These are phyloP conservation scores for Tenrec ecaudatus DNA, from an alignment of 2,113 vertebrate species.

Conservation along the genomic window DNA sequence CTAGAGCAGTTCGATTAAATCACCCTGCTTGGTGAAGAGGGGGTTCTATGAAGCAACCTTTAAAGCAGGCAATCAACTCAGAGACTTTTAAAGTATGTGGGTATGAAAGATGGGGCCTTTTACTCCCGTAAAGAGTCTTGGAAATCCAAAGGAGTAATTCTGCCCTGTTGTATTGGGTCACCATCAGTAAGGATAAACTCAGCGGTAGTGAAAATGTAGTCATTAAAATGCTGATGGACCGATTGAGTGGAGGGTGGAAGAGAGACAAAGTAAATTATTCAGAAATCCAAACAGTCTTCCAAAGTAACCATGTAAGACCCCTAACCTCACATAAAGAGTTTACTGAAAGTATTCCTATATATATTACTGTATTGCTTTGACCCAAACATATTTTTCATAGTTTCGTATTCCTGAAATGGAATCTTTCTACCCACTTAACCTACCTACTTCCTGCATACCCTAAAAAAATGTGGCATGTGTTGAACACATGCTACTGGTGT, in stretches of 20 bases:
- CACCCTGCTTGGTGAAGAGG: neutral
- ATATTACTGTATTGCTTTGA: neutral
- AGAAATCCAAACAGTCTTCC: neutral
- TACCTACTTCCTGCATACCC: neutral
- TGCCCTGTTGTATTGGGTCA: no score
- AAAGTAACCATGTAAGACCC: neutral
- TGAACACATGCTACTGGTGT: neutral
- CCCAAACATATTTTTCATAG: neutral
- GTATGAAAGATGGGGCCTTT: no score
- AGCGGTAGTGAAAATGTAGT: neutral
- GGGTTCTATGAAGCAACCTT: neutral
- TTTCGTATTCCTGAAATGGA: conserved; percentile 7
- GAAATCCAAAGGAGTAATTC: no score
- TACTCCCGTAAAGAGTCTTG: no score
- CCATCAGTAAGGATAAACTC: no score
- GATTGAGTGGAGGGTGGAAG: neutral
- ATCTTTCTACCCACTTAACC: neutral
- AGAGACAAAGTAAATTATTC: neutral
- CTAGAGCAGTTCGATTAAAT: neutral
- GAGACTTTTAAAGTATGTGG: neutral
- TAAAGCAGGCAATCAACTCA: neutral
- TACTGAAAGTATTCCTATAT: neutral
- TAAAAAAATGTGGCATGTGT: neutral
- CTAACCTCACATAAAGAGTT: neutral
- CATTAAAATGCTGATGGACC: neutral